phyloP scores from a whole-genome alignment of 1,140 invertebrate genomes.

The Luehdorfia chinensis region DNA sequence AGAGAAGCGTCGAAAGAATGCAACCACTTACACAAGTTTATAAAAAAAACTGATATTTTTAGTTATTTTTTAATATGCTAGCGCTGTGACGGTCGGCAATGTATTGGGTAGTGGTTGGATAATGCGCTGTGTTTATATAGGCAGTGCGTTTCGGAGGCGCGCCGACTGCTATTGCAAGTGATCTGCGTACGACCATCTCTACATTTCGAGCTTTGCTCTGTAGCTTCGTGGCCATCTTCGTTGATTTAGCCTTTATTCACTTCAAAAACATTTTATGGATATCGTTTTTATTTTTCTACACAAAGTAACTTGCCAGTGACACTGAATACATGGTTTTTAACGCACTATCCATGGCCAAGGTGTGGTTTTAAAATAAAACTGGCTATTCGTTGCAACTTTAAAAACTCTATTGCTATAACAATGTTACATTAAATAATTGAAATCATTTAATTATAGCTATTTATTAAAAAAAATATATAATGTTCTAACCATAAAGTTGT shows the following conservation, averaged over 20 bases:
- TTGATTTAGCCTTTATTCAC: constrained; percentile 5
- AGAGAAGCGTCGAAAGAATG: constrained; percentile 33
- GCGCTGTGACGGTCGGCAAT: constrained; percentile 59
- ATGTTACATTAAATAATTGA: too few relatives aligned
- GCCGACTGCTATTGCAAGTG: constrained; percentile 42
- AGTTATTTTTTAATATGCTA: constrained; percentile 45
- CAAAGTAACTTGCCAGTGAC: not conserved
- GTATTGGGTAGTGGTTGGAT: constrained; percentile 61
- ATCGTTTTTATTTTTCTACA: not conserved
- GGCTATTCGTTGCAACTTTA: not conserved
- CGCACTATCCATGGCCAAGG: not conserved
- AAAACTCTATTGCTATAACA: too few relatives aligned
- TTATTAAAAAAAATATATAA: too few relatives aligned
- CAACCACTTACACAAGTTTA: constrained; percentile 57
- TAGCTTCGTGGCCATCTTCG: constrained; percentile 13
- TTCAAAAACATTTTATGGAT: not conserved
- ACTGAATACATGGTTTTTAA: not conserved
- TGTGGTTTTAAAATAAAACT: not conserved
- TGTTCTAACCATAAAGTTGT: too few relatives aligned
- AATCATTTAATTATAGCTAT: too few relatives aligned
- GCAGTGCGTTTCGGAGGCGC: constrained; percentile 34
- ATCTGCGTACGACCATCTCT: constrained; percentile 23
- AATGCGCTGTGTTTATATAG: constrained; percentile 60
- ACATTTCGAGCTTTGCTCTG: constrained; percentile 8
- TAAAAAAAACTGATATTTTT: constrained; percentile 38